These are phyloP conservation scores for Microcaecilia unicolor DNA, from an alignment of 2,797 vertebrate genomes.

Conservation along the genomic window DNA sequence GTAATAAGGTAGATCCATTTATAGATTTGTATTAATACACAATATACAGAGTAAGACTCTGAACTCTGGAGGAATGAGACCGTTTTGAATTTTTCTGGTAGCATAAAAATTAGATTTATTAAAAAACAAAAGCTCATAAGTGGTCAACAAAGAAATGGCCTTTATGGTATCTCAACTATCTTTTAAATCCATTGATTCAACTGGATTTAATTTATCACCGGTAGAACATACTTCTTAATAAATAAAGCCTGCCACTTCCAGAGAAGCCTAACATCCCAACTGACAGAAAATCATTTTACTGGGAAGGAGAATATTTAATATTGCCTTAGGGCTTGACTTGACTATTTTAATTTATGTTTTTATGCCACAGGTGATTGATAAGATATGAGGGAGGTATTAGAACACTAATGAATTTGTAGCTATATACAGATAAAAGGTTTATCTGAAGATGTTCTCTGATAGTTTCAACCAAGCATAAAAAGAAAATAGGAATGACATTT, in stretches of 20 bases:
- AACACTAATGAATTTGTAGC: slow-evolving; percentile 23
- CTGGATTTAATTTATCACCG: slow-evolving; percentile 53
- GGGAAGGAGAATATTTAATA: slow-evolving; percentile 52
- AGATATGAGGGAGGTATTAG: slow-evolving; percentile 31
- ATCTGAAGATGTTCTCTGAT: neutral
- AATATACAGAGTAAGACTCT: no score
- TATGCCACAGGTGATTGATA: slow-evolving; percentile 36
- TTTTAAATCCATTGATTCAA: slow-evolving; percentile 52
- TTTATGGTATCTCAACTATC: slow-evolving; percentile 34
- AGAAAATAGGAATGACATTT: no score
- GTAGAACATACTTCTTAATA: slow-evolving; percentile 47
- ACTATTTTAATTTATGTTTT: slow-evolving; percentile 43
- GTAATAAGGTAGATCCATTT: no score
- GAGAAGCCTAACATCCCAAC: slow-evolving; percentile 25
- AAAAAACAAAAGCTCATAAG: slow-evolving; percentile 24
- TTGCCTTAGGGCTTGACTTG: slow-evolving; percentile 35
- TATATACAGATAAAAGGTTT: slow-evolving; percentile 5
- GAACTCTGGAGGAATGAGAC: no score
- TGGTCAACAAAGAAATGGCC: slow-evolving; percentile 17
- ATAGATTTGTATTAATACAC: no score
- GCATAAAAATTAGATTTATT: slow-evolving; percentile 25
- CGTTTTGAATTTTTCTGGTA: slow-evolving; percentile 11
- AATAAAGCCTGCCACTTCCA: slow-evolving; percentile 44
- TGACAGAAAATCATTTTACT: slow-evolving; percentile 61
- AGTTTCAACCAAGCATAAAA: neutral